Evolutionary conservation across 1,140 invertebrate species (phyloP).

Genomic region (Pentalonia nigronervosa): DNA sequence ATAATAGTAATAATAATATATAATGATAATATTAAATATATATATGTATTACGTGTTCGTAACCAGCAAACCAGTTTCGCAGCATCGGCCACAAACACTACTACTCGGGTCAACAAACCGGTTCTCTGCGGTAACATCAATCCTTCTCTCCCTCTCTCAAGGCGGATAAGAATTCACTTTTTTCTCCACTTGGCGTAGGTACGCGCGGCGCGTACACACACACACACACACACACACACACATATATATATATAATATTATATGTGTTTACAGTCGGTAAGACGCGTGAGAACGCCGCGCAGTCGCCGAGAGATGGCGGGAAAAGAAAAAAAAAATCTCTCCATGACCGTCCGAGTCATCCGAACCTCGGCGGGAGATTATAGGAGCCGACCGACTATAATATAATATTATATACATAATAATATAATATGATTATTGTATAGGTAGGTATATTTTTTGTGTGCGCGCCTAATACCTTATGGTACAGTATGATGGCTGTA

Average conservation of each 20-base stretch:
- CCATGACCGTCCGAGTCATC: neutral
- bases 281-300: constrained; percentile 37
- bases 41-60: neutral
- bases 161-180: constrained; percentile 50
- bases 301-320: constrained; percentile 35
- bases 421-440: neutral
- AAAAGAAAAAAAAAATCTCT: constrained; percentile 33
- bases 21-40: constrained; percentile 15
- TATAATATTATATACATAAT: neutral
- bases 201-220: no score
- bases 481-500: no score
- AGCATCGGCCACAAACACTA: constrained; percentile 24
- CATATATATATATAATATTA: neutral
- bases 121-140: constrained; percentile 42
- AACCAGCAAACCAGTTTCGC: constrained; percentile 54
- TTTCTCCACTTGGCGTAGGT: neutral
- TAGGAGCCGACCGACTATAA: neutral
- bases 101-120: constrained; percentile 53
- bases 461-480: neutral
- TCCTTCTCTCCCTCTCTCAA: neutral
- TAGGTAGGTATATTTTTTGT: neutral
- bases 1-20: constrained; percentile 28
- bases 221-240: no score
- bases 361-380: constrained; percentile 19
- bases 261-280: neutral